Base-by-base conservation (phyloP, 2,888 invertebrate species). In the Euzophera pinguis region DNA sequence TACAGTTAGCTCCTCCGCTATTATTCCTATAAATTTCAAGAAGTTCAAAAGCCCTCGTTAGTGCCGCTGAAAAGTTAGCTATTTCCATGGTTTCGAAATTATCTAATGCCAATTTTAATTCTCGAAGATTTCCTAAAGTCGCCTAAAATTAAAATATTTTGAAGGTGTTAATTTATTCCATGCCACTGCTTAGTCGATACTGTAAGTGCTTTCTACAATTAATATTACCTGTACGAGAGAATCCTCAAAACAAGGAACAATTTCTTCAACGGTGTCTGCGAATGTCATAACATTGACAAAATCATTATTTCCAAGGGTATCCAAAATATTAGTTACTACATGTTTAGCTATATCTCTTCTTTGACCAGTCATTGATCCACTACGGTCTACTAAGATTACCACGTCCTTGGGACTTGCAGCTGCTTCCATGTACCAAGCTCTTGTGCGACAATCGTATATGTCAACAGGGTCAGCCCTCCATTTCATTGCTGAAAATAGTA, bases 381-480 rank as follows among this genome's bases (percentile, higher is more conserved):
- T 96, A 41, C 94, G 93, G 79, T 98, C 98, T 59, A 98, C 93
- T 65, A 98, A 91, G 64, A 98, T 91, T 53, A 93, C 94, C 13
- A 97, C 91, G 83, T 99, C 99, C 89, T 99, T 99, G 0, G 99
- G 98, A 75, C 98, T 98, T 7, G 98, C 97, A 8, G 99, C 99
- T 1, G 99, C 99, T 85, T 98, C 97, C 81, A 99, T 98, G 82
- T 97, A 99, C 99, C 99, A 99, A 50, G 96, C 95, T 66, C 98
- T 93, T 41, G 97, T 95, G 35, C 99, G 93, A 76, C 98, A 98
- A 84, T 99, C 99, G 82, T 97, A 99, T 58, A 99, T 93, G 83
- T 99, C 99, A 37, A 96, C 95, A 47, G 95, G 94, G 69, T 95
- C 93, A 64, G 93, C 93, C 62, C 91, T 91, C 96, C 96, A 96